Evolutionary conservation across 2,888 invertebrate genomes (phyloP).

Genomic region (Drosophila merina): DNA sequence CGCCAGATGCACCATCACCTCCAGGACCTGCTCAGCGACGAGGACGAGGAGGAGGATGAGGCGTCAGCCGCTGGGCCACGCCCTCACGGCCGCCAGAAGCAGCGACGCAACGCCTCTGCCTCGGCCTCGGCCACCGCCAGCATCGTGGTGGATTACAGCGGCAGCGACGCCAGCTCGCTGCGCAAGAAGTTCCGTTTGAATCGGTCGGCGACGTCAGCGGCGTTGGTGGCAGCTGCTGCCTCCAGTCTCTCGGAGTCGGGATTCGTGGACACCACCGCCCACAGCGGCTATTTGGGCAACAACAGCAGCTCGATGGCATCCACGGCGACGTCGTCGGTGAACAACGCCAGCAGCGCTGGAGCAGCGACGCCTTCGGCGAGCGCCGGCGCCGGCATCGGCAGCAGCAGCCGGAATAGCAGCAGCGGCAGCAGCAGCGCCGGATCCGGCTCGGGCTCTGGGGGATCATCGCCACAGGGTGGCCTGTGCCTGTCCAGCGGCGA

Average conservation of each 20-base stretch:
- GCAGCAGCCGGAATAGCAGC: slow-evolving; percentile 2
- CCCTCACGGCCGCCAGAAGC: slow-evolving; percentile 69
- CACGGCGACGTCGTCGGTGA: neutral
- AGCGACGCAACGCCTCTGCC: slow-evolving; percentile 62
- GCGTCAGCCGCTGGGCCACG: slow-evolving; percentile 22
- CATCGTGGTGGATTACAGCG: slow-evolving; percentile 47
- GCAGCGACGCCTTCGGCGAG: slow-evolving; percentile 2
- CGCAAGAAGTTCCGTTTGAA: slow-evolving; percentile 83
- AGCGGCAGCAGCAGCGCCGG: slow-evolving; percentile 56
- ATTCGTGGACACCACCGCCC: slow-evolving; percentile 80
- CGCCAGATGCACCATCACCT: slow-evolving; percentile 45
- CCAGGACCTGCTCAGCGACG: slow-evolving; percentile 60
- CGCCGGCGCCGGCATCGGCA: slow-evolving; percentile 4
- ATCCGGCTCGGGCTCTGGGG: slow-evolving; percentile 81
- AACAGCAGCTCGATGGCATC: slow-evolving; percentile 25
- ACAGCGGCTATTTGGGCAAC: slow-evolving; percentile 71
- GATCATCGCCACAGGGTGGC: slow-evolving; percentile 76
- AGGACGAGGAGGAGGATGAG: slow-evolving; percentile 69
- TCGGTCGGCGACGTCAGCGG: slow-evolving; percentile 21
- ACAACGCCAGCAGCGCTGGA: slow-evolving; percentile 31
- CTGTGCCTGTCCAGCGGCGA: slow-evolving; percentile 63
- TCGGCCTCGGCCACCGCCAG: slow-evolving; percentile 42
- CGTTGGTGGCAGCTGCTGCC: slow-evolving; percentile 7
- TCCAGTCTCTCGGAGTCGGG: slow-evolving; percentile 79
- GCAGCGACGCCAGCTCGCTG: slow-evolving; percentile 71